These are phyloP conservation scores for Salminus brasiliensis DNA, from an alignment of 2,113 vertebrate species.

Conservation along the genomic window DNA sequence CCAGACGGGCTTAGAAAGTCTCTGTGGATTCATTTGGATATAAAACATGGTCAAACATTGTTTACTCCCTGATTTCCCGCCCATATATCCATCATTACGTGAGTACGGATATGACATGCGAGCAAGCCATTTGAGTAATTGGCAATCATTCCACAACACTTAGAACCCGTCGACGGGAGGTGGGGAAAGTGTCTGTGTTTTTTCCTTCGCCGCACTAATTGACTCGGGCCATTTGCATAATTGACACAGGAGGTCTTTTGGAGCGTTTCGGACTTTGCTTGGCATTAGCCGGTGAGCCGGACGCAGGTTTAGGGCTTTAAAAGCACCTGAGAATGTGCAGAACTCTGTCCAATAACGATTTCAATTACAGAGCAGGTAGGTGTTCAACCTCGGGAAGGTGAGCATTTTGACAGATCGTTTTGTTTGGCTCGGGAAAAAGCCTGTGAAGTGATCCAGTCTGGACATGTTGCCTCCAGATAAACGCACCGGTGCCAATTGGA, in stretches of 20 bases:
- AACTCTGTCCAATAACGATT: constrained; percentile 19
- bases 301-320: constrained; percentile 6
- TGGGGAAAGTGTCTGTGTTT: constrained; percentile 22
- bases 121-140: constrained; percentile 58
- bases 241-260: constrained; percentile 45
- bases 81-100: constrained; percentile 51
- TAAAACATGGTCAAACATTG: constrained; percentile 45
- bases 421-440: constrained; percentile 40
- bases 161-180: constrained; percentile 32
- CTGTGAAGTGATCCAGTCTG: constrained; percentile 34
- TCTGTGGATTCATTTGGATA: constrained; percentile 8
- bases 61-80: constrained; percentile 34
- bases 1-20: constrained; percentile 16
- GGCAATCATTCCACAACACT: constrained; percentile 50
- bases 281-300: constrained; percentile 23
- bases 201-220: constrained; percentile 43
- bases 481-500: constrained; percentile 53
- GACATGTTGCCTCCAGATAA: constrained; percentile 54
- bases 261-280: constrained; percentile 10
- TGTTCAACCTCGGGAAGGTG: constrained; percentile 1
- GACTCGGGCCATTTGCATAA: constrained; percentile 52
- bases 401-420: constrained; percentile 39
- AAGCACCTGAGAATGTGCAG: neutral
- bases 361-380: constrained; percentile 35
- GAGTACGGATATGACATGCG: constrained; percentile 49